phyloP scores from a whole-genome alignment of 2,113 vertebrate species.

The Hippocampus zosterae region DNA sequence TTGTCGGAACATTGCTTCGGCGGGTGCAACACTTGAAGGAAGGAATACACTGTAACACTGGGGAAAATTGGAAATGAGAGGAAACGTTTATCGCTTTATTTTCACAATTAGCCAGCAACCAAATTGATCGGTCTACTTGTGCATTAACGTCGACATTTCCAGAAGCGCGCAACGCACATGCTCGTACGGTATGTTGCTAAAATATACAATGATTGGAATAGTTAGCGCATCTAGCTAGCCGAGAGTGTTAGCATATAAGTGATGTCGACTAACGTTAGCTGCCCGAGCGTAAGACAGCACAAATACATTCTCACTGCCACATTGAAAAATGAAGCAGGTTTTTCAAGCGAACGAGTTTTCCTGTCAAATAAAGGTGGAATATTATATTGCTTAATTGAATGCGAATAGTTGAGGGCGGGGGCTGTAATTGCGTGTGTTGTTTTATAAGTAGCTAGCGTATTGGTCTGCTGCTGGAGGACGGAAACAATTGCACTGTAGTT shows the following conservation, averaged over 20 bases:
- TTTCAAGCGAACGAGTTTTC: neutral
- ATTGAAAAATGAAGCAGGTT: neutral
- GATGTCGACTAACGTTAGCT: conserved; percentile 53
- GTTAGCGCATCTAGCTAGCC: conserved; percentile 25
- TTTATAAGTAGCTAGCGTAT: conserved; percentile 30
- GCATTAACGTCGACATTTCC: neutral
- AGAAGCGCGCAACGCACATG: conserved; percentile 13
- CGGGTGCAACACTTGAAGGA: conserved; percentile 30
- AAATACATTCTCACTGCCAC: conserved; percentile 27
- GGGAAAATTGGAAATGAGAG: conserved; percentile 59
- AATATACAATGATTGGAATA: neutral
- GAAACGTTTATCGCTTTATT: conserved; percentile 50
- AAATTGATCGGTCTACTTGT: conserved; percentile 6
- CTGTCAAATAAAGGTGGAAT: neutral
- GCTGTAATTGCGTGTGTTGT: conserved; percentile 39
- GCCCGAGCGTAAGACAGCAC: conserved; percentile 24
- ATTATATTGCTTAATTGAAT: neutral
- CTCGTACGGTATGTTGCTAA: conserved; percentile 26
- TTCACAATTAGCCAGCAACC: conserved; percentile 24
- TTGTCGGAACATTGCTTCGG: conserved; percentile 33
- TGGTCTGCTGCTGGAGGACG: conserved; percentile 1
- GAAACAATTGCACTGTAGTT: neutral
- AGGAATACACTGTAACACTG: conserved; percentile 56
- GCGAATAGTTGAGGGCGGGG: neutral
- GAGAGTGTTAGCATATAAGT: conserved; percentile 41